Evolutionary conservation across 2,113 vertebrate genomes (phyloP), one percentile per base, ranked within the genome.

Genomic region (Bettongia penicillata): DNA sequence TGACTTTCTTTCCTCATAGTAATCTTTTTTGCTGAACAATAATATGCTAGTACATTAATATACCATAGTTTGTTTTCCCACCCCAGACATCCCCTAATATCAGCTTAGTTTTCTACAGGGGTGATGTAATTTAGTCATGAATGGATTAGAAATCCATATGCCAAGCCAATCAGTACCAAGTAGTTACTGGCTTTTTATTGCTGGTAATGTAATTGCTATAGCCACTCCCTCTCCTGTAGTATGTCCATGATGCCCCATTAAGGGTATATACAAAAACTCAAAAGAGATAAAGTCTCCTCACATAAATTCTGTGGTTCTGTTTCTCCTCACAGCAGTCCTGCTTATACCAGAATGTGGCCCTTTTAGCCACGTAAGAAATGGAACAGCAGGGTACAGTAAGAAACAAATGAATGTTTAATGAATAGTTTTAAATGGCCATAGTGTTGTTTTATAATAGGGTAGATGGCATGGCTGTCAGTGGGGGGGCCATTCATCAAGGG

Each of bases 331-430:
- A 98, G 96, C 96, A 68, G 94, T 94, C 8, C 92, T 91, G 97
- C 91, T 51, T 51, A 48, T 48, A 95, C 51, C 77, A 94, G 94
- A 91, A 97, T 96, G 94, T 90, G 96, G 91, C 96, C 97, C 96
- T 96, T 90, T 98, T 97, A 98, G 97, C 97, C 94, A 97, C 96
- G 91, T 49, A 95, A 97, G 97, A 98, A 97, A 97, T 95, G 97
- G 98, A 97, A 95, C 97, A 97, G 96, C 91, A 0, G 98, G 97
- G 93, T 93, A 95, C 96, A 97, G 96, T 97, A 97, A 97, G 96
- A 96, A 98, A 68, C 2, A 26, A 97, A 98, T 98, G 97, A 98
- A 98, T 98, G 94, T 98, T 98, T 98, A 98, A 98, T 98, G 97
- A 98, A 97, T 93, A 97, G 94, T 98, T 97, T 98, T 97, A 97